A percentile compares a stretch with the other conserved stretches of the same genome.
phyloP scores from a whole-genome alignment of 2,888 invertebrate species.

The Hemithea aestivaria region DNA sequence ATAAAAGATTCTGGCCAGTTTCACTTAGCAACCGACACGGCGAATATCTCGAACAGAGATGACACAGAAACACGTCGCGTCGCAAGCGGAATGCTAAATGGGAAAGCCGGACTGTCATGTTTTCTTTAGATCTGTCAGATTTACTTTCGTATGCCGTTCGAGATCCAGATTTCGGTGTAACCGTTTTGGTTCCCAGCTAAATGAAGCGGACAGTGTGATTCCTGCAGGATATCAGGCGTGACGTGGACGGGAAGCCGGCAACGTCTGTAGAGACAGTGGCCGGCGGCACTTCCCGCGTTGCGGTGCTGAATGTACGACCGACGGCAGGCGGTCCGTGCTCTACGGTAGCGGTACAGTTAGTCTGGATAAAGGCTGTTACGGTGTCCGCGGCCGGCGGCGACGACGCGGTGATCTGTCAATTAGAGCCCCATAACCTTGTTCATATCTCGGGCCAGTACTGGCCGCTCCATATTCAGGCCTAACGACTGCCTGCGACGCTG shows the following conservation, averaged over 20 bases:
- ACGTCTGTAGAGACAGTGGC: constrained; percentile 24
- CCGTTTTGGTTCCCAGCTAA: constrained; percentile 47
- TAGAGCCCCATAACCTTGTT: constrained; percentile 63
- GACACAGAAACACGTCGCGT: constrained; percentile 61
- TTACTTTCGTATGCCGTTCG: constrained; percentile 39
- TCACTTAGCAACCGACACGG: constrained; percentile 69
- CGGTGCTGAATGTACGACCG: constrained; percentile 41
- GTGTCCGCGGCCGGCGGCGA: constrained; percentile 41
- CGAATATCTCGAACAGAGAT: constrained; percentile 56
- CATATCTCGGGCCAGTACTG: constrained; percentile 47
- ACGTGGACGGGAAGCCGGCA: constrained; percentile 41
- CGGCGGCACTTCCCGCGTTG: constrained; percentile 62
- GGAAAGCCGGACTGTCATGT: constrained; percentile 34
- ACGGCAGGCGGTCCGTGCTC: constrained; percentile 49
- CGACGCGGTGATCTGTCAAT: constrained; percentile 63
- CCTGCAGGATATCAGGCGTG: constrained; percentile 54
- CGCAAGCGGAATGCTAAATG: constrained; percentile 49
- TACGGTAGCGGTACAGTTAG: constrained; percentile 69
- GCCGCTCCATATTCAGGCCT: constrained; percentile 38
- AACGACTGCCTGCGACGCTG: constrained; percentile 39
- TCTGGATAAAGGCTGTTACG: constrained; percentile 58
- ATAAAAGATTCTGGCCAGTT: constrained; percentile 68
- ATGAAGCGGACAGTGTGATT: constrained; percentile 49
- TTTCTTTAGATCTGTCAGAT: constrained; percentile 32
- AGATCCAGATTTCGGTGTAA: constrained; percentile 31